Evolutionary conservation across 2,113 vertebrate genomes (phyloP).

Genomic region (Saguinus imperator): DNA sequence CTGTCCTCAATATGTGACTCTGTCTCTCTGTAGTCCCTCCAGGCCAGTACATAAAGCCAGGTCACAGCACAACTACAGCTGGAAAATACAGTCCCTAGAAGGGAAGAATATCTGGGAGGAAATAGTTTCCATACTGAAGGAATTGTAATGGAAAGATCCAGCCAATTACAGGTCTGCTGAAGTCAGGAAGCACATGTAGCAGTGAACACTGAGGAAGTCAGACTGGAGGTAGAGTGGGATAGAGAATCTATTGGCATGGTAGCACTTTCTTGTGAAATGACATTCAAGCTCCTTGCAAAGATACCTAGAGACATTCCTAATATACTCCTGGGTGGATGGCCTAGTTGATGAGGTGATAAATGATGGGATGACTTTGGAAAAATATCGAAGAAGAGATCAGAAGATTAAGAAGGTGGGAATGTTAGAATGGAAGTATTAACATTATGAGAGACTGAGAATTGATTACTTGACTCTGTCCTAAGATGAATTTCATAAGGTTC

Average conservation of each 20-base stretch:
- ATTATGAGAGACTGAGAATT: background rate
- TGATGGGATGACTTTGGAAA: background rate
- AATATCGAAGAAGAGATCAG: background rate
- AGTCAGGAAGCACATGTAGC: background rate
- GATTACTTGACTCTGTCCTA: background rate
- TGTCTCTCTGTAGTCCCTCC: background rate
- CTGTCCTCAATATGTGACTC: background rate
- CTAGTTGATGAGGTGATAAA: background rate
- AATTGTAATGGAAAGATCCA: background rate
- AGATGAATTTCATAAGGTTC: background rate
- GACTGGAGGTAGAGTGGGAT: background rate
- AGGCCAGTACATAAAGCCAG: background rate
- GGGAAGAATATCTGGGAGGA: background rate
- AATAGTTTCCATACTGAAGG: background rate
- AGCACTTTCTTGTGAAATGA: background rate
- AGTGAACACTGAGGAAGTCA: background rate
- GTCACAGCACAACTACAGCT: background rate
- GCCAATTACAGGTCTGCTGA: background rate
- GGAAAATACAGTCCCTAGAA: background rate
- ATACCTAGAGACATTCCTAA: background rate
- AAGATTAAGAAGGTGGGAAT: background rate
- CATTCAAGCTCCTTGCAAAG: background rate
- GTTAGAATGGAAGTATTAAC: background rate
- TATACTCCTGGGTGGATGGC: background rate
- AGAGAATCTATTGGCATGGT: background rate